phyloP scores from a whole-genome alignment of 2,113 vertebrate species.

The Pomatostomus ruficeps region DNA sequence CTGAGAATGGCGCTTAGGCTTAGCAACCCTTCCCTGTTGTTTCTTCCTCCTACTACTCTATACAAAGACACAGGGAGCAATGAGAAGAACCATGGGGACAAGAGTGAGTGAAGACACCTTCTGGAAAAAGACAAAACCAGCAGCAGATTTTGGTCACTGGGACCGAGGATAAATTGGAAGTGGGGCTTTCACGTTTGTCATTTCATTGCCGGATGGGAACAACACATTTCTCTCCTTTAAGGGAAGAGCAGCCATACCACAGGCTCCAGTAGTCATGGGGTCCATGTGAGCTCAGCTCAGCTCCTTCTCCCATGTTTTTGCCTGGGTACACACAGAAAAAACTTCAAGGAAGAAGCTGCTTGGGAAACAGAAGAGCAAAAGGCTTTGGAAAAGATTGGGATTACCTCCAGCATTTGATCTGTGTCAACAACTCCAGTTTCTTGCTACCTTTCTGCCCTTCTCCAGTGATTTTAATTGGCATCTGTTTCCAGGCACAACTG shows the following conservation, averaged over 20 bases:
- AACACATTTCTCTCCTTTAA: background rate
- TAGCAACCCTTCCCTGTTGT: background rate
- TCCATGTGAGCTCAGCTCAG: background rate
- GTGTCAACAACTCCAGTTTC: background rate
- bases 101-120: background rate
- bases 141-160: background rate
- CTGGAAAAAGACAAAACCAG: background rate
- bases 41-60: background rate
- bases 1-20: background rate
- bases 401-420: background rate
- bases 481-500: background rate
- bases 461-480: background rate
- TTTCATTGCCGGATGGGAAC: background rate
- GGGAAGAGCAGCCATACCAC: background rate
- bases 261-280: background rate
- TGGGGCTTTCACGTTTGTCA: accelerated
- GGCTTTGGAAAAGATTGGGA: background rate
- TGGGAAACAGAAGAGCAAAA: background rate
- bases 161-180: background rate
- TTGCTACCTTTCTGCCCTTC: background rate
- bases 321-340: background rate
- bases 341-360: background rate
- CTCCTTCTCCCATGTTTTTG: background rate
- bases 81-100: background rate
- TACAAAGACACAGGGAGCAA: background rate